phyloP scores from a whole-genome alignment of 2,888 invertebrate species.

The Xestia ashworthii region DNA sequence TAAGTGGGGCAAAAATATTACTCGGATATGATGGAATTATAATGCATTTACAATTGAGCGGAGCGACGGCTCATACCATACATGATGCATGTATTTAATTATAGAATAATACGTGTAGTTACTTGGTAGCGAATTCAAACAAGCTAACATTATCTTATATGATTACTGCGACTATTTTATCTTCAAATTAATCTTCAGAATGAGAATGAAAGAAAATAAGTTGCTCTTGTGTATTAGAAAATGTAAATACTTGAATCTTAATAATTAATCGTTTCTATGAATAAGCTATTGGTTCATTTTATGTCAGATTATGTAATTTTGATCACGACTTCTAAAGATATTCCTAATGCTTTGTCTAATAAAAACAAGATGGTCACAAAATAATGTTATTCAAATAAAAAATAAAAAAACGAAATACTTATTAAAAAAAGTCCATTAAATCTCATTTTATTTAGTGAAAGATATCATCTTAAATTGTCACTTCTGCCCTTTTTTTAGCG shows the following conservation, averaged over 20 bases:
- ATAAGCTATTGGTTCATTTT: constrained; percentile 8
- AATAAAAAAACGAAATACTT: too few species aligned
- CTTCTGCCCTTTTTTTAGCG: neutral
- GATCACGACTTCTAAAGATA: neutral
- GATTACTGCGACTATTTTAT: neutral
- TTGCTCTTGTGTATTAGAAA: neutral
- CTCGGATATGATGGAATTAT: constrained; percentile 25
- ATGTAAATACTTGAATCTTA: constrained; percentile 14
- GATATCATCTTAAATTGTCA: neutral
- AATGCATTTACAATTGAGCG: constrained; percentile 1
- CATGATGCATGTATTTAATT: constrained; percentile 9
- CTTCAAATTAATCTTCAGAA: neutral
- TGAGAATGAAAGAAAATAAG: neutral
- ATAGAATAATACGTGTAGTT: constrained; percentile 21
- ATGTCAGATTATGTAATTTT: neutral
- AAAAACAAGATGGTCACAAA: neutral
- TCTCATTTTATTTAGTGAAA: neutral
- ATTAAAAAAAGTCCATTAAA: neutral
- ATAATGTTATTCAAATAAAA: neutral
- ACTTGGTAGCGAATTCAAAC: constrained; percentile 1
- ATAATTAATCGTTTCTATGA: neutral
- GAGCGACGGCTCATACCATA: neutral
- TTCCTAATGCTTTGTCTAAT: constrained; percentile 7
- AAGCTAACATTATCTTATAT: neutral
- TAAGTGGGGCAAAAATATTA: constrained; percentile 25